phyloP scores from a whole-genome alignment of 2,888 invertebrate genomes.

The Pyrgus malvae region DNA sequence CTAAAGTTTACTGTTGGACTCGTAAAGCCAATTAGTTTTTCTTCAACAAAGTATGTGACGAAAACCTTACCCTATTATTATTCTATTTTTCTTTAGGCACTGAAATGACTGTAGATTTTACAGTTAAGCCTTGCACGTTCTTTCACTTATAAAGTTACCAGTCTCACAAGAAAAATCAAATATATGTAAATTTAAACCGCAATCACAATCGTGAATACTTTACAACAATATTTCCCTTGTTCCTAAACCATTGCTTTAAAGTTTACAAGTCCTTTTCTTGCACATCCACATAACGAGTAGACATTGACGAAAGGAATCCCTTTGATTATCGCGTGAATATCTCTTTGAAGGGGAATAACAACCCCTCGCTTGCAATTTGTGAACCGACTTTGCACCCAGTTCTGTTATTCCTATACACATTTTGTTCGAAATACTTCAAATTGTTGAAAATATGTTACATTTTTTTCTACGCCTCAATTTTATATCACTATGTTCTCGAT shows the following conservation, averaged over 20 bases:
- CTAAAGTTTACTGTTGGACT: no score
- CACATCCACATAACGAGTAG: slow-evolving; percentile 25
- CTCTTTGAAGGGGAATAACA: slow-evolving; percentile 25
- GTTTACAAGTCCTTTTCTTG: slow-evolving; percentile 25
- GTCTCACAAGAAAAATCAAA: no score
- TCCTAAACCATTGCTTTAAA: slow-evolving; percentile 21
- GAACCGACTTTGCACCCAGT: slow-evolving; percentile 6
- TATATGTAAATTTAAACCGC: no score
- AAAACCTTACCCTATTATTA: no score
- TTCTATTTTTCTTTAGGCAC: no score
- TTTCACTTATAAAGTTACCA: no score
- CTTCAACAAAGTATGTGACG: no score
- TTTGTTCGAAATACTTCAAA: slow-evolving; percentile 4
- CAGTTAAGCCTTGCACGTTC: no score
- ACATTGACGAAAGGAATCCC: slow-evolving; percentile 25
- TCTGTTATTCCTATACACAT: slow-evolving; percentile 11
- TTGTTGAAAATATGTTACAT: not conserved
- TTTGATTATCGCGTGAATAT: slow-evolving; percentile 27
- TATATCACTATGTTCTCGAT: no score
- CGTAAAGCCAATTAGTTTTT: no score
- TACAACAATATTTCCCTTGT: slow-evolving; percentile 8
- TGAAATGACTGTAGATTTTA: no score
- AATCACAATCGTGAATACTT: no score
- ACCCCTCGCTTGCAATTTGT: slow-evolving; percentile 22
- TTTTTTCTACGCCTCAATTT: not conserved